Evolutionary conservation across 92 coral and sea anemone species (phyloP).

Genomic region (Epizoanthus fatuus): DNA sequence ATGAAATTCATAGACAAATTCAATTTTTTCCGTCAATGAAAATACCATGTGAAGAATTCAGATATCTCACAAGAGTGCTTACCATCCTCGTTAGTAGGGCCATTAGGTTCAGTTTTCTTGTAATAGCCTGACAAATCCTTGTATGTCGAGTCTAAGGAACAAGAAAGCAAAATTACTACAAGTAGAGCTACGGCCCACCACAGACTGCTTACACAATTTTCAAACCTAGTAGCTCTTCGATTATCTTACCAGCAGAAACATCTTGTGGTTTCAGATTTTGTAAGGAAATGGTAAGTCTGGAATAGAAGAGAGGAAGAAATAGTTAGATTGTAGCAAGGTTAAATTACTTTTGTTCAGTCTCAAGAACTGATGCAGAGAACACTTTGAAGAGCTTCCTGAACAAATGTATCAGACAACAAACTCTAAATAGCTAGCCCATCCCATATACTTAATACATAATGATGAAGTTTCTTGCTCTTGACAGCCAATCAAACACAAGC

Average conservation of each 20-base stretch:
- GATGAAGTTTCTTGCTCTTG: no score
- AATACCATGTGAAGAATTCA: neutral
- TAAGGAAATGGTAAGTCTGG: conserved; percentile 21
- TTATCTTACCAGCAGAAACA: conserved; percentile 5
- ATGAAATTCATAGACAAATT: no score
- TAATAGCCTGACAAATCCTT: conserved; percentile 93
- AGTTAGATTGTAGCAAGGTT: neutral
- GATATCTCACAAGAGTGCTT: neutral
- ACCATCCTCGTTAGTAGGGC: conserved; percentile 81
- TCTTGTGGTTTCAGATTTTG: conserved; percentile 34
- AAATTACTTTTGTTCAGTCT: neutral
- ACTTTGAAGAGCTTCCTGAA: no score
- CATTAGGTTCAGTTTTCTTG: conserved; percentile 83
- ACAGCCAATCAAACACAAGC: no score
- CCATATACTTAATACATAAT: no score
- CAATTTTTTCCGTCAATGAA: no score
- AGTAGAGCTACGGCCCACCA: neutral
- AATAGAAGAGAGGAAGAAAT: neutral
- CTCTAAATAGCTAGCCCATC: no score
- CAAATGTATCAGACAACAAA: no score
- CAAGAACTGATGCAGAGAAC: neutral
- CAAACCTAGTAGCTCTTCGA: neutral
- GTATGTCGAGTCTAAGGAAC: conserved; percentile 77
- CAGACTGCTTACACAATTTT: neutral
- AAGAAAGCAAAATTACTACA: neutral